Evolutionary conservation across 1,140 invertebrate genomes (phyloP).

Genomic region (Metaphire vulgaris): DNA sequence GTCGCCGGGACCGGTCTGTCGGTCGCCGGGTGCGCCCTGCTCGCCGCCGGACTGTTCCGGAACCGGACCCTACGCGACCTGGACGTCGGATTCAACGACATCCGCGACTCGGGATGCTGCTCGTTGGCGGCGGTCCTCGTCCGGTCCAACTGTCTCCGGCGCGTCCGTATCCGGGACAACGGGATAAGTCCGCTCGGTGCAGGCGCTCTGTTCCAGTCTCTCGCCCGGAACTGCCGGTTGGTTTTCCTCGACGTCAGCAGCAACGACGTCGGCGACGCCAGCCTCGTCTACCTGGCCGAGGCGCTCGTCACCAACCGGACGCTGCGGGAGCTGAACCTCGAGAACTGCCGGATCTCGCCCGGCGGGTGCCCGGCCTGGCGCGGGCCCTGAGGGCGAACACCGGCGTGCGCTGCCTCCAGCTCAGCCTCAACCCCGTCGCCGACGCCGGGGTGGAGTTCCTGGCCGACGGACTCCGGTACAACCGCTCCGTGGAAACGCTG

Average conservation of each 20-base stretch:
- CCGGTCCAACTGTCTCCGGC: not conserved
- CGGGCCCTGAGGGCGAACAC: conserved; percentile 41
- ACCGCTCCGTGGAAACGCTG: conserved; percentile 41
- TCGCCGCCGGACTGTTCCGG: conserved; percentile 15
- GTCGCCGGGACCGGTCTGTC: conserved; percentile 38
- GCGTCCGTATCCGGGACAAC: conserved; percentile 19
- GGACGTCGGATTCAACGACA: conserved; percentile 28
- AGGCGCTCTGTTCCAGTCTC: conserved; percentile 33
- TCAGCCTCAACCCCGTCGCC: conserved; percentile 44
- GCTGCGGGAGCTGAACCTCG: conserved; percentile 41
- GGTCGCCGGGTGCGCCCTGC: conserved; percentile 6
- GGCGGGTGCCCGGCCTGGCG: conserved; percentile 38
- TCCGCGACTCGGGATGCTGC: conserved; percentile 13
- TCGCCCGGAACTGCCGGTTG: conserved; percentile 37
- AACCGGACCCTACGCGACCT: conserved; percentile 24
- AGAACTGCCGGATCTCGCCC: conserved; percentile 44
- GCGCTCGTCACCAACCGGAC: conserved; percentile 41
- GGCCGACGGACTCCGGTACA: conserved; percentile 40
- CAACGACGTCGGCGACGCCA: conserved; percentile 41
- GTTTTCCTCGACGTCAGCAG: conserved; percentile 44
- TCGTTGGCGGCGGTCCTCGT: conserved; percentile 13
- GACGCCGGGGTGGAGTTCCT: conserved; percentile 42
- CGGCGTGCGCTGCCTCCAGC: conserved; percentile 39
- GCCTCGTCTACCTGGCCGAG: conserved; percentile 38
- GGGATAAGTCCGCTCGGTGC: conserved; percentile 37